These are phyloP conservation scores for Aleadryas rufinucha DNA, from an alignment of 2,113 vertebrate genomes.

Conservation along the genomic window DNA sequence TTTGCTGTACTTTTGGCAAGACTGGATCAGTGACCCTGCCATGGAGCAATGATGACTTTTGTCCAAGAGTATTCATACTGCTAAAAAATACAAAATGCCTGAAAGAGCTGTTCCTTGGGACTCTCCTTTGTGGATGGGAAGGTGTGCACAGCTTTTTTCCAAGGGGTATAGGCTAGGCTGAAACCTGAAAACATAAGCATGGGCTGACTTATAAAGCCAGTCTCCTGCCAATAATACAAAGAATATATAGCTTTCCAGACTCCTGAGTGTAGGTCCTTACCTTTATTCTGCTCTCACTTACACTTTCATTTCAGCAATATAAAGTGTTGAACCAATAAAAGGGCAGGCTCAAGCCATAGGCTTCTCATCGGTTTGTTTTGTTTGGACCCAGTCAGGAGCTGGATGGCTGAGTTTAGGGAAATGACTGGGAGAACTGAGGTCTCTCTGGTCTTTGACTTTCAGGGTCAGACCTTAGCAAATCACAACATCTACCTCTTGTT, in stretches of 20 bases:
- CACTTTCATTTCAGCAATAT: not conserved
- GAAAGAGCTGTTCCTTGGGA: not conserved
- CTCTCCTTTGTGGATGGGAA: not conserved
- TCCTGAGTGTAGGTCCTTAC: not conserved
- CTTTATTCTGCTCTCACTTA: not conserved
- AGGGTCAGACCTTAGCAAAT: not conserved
- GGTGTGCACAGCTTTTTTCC: not conserved
- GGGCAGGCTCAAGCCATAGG: not conserved
- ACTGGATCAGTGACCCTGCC: not conserved
- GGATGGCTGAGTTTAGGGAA: not conserved
- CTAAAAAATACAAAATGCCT: not conserved
- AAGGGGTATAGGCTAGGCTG: not conserved
- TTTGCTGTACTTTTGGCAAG: not conserved
- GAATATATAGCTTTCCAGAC: not conserved
- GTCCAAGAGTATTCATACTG: not conserved
- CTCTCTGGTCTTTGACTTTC: not conserved
- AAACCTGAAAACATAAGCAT: not conserved
- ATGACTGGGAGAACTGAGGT: not conserved
- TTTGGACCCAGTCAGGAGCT: not conserved
- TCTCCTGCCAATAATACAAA: not conserved
- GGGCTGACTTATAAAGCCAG: not conserved
- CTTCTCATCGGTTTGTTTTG: not conserved
- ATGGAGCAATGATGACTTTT: not conserved
- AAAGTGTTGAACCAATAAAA: not conserved
- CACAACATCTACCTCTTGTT: not conserved